Evolutionary conservation across 2,797 vertebrate species (phyloP), one percentile per base, ranked within the genome.

Genomic region (Melanotaenia parkinsoni): DNA sequence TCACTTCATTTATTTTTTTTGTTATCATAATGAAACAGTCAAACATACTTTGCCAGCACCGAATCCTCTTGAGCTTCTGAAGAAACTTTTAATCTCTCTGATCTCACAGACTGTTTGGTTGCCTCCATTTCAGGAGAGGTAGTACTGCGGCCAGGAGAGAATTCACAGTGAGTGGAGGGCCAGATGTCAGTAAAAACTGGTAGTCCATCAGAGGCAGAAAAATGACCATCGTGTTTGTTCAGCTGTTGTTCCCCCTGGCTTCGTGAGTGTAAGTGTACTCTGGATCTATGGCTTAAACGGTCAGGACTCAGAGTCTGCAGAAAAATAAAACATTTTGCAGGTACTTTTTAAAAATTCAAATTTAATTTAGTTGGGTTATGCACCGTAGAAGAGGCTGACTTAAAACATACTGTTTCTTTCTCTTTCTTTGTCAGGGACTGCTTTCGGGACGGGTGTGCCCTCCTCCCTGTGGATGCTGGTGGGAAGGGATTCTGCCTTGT

Each of bases 111-210:
- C 3, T 3, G 71, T 50, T 75, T 69, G 1, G 14, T 38, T 54
- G 30, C 20, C 3, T 86, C 79, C 56, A 75, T 82, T 67, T 82
- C 53, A 33, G 72, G 76, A 67, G 67, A 76, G 24, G 33, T 11
- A 16, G 62, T 30, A 9, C 37, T 53, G 62, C 67, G 85, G 22
- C 51, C 22, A 66, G 74, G 61, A 68, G 91, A 82, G 6, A 87
- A 80, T 62, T 83, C 91, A 30, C 59, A 76, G 18, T 95, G 95
- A 4, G 89, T 90, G 13, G 94, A 95, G 7, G 94, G 92, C 95
- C 96, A 96, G n/a, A 91, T 94, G 58, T 95, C 94, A 18, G 88
- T 76, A 70, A 90, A 95, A 58, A 73, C 87, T 57, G 87, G 88
- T 24, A 86, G 73, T 58, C 67, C 77, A 26, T 86, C 82, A 0